Conservation (phyloP, 2,888 invertebrate species). For the Andrena camellia region DNA sequence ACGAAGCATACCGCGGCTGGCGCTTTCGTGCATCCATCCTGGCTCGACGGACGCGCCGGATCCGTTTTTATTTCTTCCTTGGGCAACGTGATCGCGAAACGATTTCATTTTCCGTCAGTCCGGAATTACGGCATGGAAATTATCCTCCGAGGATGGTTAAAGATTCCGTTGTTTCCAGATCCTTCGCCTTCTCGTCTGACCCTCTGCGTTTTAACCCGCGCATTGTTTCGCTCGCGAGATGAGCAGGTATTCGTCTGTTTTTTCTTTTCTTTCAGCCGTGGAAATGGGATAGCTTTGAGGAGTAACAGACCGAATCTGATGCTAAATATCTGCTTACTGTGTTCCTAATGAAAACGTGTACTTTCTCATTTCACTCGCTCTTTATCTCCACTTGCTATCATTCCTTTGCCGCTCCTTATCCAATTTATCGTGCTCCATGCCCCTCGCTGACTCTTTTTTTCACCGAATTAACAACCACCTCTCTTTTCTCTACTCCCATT, state of each 20-base stretch:
- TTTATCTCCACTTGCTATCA: neutral
- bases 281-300: neutral
- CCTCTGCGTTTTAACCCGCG: neutral
- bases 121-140: neutral
- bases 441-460: neutral
- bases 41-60: neutral
- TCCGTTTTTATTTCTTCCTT: neutral
- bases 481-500: neutral
- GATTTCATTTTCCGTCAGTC: neutral
- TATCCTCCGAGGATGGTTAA: neutral
- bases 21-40: conserved; percentile 2
- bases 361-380: neutral
- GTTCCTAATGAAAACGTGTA: neutral
- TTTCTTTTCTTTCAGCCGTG: neutral
- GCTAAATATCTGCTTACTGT: conserved; percentile 14
- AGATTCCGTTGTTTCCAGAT: neutral
- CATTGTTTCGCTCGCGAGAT: neutral
- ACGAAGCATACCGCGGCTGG: neutral
- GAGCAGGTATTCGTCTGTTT: neutral
- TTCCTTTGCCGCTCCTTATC: neutral
- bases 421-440: neutral
- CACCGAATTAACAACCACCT: neutral
- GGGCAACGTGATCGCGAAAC: neutral
- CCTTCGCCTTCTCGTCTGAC: neutral
- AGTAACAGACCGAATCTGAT: neutral